Evolutionary conservation across 2,888 invertebrate species (phyloP), one percentile per base, ranked within the genome.

Genomic region (Limnephilus auricula): DNA sequence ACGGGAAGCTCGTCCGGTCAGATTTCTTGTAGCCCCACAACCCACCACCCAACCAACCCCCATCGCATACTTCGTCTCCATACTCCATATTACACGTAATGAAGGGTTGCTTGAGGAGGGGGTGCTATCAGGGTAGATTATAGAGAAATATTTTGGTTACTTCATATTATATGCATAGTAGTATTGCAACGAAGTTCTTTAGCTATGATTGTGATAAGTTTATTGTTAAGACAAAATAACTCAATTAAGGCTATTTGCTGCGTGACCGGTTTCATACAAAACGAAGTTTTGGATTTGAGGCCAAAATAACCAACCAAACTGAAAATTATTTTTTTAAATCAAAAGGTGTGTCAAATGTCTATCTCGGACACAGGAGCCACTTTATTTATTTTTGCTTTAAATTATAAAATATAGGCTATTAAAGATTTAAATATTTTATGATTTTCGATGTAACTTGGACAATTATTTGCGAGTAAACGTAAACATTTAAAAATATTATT

Each of bases 1-100:
- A 86, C 86, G 34, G 45, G 90, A 45, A 40, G 45, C 40, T 40
- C 83, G 25, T 25, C 45, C 82, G n/a, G 90, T 15, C 25, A n/a
- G 37, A 45, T 82, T 90, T 90, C 82, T 82, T 90, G 90, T 45
- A 50, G 32, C 83, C 86, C 45, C 40, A 30, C 37, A 40, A 13
- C 34, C 34, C 50, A 5, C 6, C 25, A 18, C 2, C 4, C 25
- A 18, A 18, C 50, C 50, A 25, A 65, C 18, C 25, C 50, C 50
- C 50, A 65, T 65, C 50, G 18, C 50, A 65, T 65, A 65, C 50
- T 65, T 25, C 18, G 25, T 65, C 18, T 65, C 50, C 25, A 65
- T 18, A 65, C 50, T 25, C 50, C 25, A 25, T 65, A 25, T 65
- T 65, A 25, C 50, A 65, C 50, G 50, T 65, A 65, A 65, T 18